Base-by-base conservation (phyloP, 2,888 invertebrate genomes). In the Hyalella azteca region DNA sequence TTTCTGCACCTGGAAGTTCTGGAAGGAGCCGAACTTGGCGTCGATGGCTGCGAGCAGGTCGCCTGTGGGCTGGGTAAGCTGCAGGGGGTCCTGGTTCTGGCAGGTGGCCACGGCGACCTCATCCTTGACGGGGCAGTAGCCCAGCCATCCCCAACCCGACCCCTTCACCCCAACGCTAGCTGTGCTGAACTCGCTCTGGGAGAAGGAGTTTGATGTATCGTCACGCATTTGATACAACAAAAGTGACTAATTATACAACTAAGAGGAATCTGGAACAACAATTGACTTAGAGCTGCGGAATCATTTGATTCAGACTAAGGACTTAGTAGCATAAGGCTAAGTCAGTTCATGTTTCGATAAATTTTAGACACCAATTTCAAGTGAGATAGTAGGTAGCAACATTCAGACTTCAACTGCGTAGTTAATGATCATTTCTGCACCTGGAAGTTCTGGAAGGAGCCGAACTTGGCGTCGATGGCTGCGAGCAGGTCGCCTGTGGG, bases 131-230 rank as follows among this genome's bases (percentile, higher is more conserved):
- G 93, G 92, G 88, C 95, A 94, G 87, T 92, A 97, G 0, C 96
- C 98, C 0, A 99, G 91, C 99, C 99, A 99, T 54, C 96, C 98
- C 99, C 99, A 99, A 0, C 99, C 99, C 4, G 98, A 98, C 2
- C 99, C 99, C 88, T 98, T 97, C 45, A 99, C 93, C 0, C 91
- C 97, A 1, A 97, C 87, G 59, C 97, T 92, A 0, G 93, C 89
- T 0, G 93, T 90, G 0, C 93, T 91, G 81, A 99, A 88, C 86
- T 93, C 91, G 85, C 92, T 93, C 88, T 97, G 96, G n/a, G n/a
- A n/a, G n/a, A n/a, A n/a, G n/a, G n/a, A n/a, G n/a, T n/a, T n/a
- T n/a, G n/a, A n/a, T n/a, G n/a, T n/a, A n/a, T n/a, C n/a, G n/a
- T n/a, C n/a, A n/a, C n/a, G n/a, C n/a, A n/a, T n/a, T n/a, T n/a